Percentiles rank a stretch among this genome's conserved stretches.
These are phyloP conservation scores for Scaptomyza graminum DNA, from an alignment of 1,140 invertebrate species.

Conservation along the genomic window DNA sequence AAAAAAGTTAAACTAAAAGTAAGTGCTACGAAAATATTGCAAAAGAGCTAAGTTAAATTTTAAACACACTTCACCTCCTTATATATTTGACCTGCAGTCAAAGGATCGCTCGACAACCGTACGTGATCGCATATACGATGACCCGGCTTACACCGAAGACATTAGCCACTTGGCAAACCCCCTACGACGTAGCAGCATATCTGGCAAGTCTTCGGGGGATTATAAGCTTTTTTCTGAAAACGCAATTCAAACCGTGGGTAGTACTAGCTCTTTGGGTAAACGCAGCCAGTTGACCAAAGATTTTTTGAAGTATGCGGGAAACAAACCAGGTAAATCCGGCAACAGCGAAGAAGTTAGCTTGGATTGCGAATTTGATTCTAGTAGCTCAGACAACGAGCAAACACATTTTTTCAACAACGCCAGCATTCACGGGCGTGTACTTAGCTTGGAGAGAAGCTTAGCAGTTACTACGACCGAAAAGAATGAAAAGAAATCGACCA, in stretches of 20 bases:
- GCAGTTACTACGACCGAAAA: conserved; percentile 38
- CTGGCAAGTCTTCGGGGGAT: conserved; percentile 55
- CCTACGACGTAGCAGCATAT: conserved; percentile 75
- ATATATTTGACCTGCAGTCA: conserved; percentile 38
- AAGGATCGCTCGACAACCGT: conserved; percentile 75
- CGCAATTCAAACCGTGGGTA: conserved; percentile 16
- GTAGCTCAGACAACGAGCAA: conserved; percentile 74
- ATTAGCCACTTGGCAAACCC: conserved; percentile 83
- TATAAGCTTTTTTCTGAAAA: conserved; percentile 27
- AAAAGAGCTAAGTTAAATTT: neutral
- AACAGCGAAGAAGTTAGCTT: conserved; percentile 18
- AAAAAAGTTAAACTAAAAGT: conserved; percentile 83
- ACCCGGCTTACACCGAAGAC: conserved; percentile 83
- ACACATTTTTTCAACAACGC: conserved; percentile 30
- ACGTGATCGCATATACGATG: conserved; percentile 80
- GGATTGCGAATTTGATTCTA: conserved; percentile 57
- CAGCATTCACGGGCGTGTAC: conserved; percentile 60
- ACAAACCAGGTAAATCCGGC: conserved; percentile 43
- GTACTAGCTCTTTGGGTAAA: conserved; percentile 66
- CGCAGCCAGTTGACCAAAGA: conserved; percentile 74
- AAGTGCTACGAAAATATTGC: neutral
- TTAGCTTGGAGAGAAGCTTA: conserved; percentile 70
- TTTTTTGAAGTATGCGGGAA: conserved; percentile 60
- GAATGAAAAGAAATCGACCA: conserved; percentile 48
- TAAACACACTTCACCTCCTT: neutral